phyloP scores from a whole-genome alignment of 1,140 invertebrate genomes.

The Calosoma granatense region DNA sequence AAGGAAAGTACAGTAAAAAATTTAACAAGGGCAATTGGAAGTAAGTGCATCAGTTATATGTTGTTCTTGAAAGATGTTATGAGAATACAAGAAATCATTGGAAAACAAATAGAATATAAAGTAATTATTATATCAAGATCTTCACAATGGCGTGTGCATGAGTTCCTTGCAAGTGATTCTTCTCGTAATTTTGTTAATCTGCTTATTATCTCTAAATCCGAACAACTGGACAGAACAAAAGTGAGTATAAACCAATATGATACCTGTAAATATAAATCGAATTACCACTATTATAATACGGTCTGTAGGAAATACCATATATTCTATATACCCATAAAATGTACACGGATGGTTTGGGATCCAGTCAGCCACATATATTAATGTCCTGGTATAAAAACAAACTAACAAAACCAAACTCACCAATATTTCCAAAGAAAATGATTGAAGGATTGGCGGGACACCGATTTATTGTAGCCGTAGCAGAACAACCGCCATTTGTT shows the following conservation, averaged over 20 bases:
- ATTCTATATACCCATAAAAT: slow-evolving; percentile 60
- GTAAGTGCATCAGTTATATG: slow-evolving; percentile 49
- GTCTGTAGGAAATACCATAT: slow-evolving; percentile 47
- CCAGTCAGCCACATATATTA: slow-evolving; percentile 47
- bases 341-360: slow-evolving; percentile 54
- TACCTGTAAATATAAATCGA: too few relatives aligned
- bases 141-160: slow-evolving; percentile 57
- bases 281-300: too few relatives aligned
- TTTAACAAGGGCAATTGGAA: slow-evolving; percentile 28
- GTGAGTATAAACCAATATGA: neutral
- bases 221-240: slow-evolving; percentile 17
- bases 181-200: slow-evolving; percentile 55
- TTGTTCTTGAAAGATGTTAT: slow-evolving; percentile 52
- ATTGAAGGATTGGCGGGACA: slow-evolving; percentile 56
- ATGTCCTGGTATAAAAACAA: slow-evolving; percentile 53
- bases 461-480: slow-evolving; percentile 50
- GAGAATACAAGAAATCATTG: slow-evolving; percentile 42
- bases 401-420: slow-evolving; percentile 45
- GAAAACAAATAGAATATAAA: slow-evolving; percentile 44
- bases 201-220: slow-evolving; percentile 46
- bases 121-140: slow-evolving; percentile 53
- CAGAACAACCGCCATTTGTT: slow-evolving; percentile 58
- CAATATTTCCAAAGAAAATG: slow-evolving; percentile 59
- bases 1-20: slow-evolving; percentile 29
- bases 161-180: slow-evolving; percentile 48